Percentiles rank a stretch among this genome's conserved stretches.
phyloP scores from a whole-genome alignment of 2,113 vertebrate genomes.

The Pangasianodon hypophthalmus region DNA sequence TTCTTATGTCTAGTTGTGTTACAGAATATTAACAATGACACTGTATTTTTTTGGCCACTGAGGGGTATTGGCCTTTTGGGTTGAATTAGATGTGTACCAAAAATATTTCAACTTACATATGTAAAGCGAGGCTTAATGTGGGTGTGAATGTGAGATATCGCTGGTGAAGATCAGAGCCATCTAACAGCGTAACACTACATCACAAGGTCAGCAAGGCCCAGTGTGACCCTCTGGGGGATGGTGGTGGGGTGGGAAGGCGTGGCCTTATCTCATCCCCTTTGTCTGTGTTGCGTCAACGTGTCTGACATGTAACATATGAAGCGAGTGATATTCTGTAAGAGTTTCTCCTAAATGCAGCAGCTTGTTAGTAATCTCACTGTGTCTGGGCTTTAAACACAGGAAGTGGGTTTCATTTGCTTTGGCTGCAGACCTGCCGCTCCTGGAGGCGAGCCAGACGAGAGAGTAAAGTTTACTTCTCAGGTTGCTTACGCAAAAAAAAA shows the following conservation, averaged over 20 bases:
- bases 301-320: not conserved
- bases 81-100: not conserved
- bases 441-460: conserved; percentile 42
- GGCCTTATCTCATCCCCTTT: not conserved
- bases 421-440: conserved; percentile 39
- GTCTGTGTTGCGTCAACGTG: too few relatives aligned
- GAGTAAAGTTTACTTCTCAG: conserved; percentile 55
- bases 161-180: conserved; percentile 8
- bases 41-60: not conserved
- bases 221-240: too few relatives aligned
- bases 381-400: conserved; percentile 41
- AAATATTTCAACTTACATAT: not conserved
- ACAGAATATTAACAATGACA: not conserved
- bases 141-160: not conserved
- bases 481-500: conserved; percentile 37
- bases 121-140: not conserved
- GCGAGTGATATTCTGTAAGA: not conserved
- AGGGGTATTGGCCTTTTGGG: not conserved
- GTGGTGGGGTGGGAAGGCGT: not conserved
- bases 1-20: not conserved
- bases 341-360: not conserved
- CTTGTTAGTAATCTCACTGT: not conserved
- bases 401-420: conserved; percentile 47
- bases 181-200: not conserved
- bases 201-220: conserved; percentile 1